These are phyloP conservation scores for Motacilla alba DNA, from an alignment of 2,113 vertebrate genomes.

Conservation along the genomic window DNA sequence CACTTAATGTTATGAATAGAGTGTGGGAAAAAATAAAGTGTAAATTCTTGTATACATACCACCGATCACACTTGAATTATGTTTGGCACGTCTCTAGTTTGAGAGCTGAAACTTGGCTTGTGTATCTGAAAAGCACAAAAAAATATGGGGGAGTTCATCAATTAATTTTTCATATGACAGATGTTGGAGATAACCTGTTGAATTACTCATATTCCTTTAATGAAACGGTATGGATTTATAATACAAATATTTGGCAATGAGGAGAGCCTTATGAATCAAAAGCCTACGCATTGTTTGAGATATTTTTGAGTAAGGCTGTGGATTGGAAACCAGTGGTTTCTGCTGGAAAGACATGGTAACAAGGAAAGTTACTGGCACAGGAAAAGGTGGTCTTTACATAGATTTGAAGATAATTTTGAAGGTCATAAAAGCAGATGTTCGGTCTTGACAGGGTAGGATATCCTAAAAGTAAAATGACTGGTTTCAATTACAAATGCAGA, in stretches of 20 bases:
- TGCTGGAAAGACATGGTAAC: neutral
- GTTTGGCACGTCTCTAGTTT: neutral
- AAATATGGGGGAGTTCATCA: neutral
- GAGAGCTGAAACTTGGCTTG: neutral
- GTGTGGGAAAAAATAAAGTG: neutral
- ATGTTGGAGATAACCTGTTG: neutral
- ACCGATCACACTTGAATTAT: neutral
- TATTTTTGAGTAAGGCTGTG: neutral
- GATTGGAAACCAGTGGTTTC: neutral
- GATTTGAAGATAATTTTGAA: neutral
- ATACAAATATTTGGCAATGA: neutral
- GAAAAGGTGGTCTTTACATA: neutral
- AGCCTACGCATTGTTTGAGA: rapidly evolving
- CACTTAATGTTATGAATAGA: neutral
- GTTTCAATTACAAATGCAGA: constrained; percentile 31
- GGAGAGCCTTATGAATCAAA: neutral
- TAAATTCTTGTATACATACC: neutral
- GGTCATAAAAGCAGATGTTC: constrained; percentile 17
- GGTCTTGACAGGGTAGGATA: neutral
- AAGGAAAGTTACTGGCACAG: neutral
- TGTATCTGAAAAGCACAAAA: neutral
- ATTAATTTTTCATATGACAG: neutral
- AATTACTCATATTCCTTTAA: neutral
- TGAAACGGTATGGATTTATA: neutral
- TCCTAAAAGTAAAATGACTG: constrained; percentile 32